Evolutionary conservation across 1,140 invertebrate species (phyloP).

Genomic region (Drosophila athabasca): DNA sequence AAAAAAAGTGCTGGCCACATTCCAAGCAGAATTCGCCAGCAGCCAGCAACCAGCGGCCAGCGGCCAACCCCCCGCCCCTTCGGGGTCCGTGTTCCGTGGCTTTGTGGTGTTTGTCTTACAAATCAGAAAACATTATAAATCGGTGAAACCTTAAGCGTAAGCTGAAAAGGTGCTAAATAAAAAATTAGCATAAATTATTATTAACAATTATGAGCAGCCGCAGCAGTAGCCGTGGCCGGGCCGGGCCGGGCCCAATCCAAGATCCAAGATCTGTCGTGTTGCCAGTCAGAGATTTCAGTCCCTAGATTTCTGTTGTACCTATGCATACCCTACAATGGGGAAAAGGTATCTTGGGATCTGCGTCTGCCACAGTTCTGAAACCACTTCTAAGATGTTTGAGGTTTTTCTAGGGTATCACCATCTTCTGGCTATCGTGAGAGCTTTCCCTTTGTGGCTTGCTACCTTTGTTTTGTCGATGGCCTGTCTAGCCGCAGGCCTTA

Average conservation of each 20-base stretch:
- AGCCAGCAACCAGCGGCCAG: conserved; percentile 50
- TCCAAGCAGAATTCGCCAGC: conserved; percentile 73
- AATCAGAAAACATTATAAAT: conserved; percentile 75
- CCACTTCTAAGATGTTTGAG: no score
- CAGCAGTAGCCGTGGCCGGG: no score
- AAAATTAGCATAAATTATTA: conserved; percentile 77
- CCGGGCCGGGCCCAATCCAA: no score
- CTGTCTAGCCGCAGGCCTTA: conserved; percentile 31
- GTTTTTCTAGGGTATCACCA: conserved; percentile 26
- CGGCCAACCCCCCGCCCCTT: conserved; percentile 47
- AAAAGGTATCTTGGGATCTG: no score
- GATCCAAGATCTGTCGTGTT: no score
- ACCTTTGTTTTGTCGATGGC: conserved; percentile 11
- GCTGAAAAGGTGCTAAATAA: conserved; percentile 66
- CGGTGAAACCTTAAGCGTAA: conserved; percentile 56
- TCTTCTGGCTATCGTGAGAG: neutral
- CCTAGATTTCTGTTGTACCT: no score
- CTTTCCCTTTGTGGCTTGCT: conserved; percentile 30
- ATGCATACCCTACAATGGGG: no score
- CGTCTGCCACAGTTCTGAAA: neutral
- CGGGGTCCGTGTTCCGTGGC: no score
- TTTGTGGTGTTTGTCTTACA: conserved; percentile 66
- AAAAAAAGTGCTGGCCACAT: conserved; percentile 40
- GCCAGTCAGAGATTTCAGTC: no score
- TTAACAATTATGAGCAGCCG: conserved; percentile 68